Base-by-base conservation (phyloP, 1,140 invertebrate species). In the Cotesia chilonis region DNA sequence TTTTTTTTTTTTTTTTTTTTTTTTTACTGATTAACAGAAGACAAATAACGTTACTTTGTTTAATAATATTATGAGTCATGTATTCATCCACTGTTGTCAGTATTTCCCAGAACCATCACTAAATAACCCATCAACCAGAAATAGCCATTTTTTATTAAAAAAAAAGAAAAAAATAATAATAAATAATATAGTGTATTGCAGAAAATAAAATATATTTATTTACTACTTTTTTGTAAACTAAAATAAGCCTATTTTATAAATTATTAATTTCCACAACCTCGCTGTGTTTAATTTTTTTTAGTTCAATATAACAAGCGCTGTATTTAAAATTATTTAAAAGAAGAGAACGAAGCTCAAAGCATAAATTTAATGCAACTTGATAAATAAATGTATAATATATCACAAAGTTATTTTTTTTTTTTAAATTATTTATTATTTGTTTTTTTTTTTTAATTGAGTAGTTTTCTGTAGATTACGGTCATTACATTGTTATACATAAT, bases 1-100 rank as follows among this genome's bases (percentile, higher is more conserved):
- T 14, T 14, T 14, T 14, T 14, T 14, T 14, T 14, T 14, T 14
- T 14, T 14, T 14, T 14, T 70, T 61, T 1, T 17, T 17, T 17
- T 70, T 61, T 1, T 5, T 3, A 69, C 51, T 54, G 35, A 64
- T 71, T 37, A 61, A 54, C 41, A 70, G 60, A 10, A n/a, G 12
- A 67, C 65, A 67, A 73, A 72, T 57, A 72, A 1, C 28, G 57
- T 69, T 63, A 68, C 70, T 74, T 54, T 71, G 71, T 66, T 74
- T 75, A 6, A 67, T 70, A 75, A 52, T 72, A 60, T 68, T 67
- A 55, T 70, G 63, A 12, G 60, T 65, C 73, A 77, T 70, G 68
- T 77, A 12, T 76, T 76, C 76, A 69, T 70, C 72, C 71, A 76
- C 68, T 74, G 57, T 76, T 76, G 71, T 74, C 28, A 71, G 70